A percentile compares a stretch with the other conserved stretches of the same genome.
Conservation (phyloP, 53 echinoderm and acorn worm species). For the Echinometra lucunter region DNA sequence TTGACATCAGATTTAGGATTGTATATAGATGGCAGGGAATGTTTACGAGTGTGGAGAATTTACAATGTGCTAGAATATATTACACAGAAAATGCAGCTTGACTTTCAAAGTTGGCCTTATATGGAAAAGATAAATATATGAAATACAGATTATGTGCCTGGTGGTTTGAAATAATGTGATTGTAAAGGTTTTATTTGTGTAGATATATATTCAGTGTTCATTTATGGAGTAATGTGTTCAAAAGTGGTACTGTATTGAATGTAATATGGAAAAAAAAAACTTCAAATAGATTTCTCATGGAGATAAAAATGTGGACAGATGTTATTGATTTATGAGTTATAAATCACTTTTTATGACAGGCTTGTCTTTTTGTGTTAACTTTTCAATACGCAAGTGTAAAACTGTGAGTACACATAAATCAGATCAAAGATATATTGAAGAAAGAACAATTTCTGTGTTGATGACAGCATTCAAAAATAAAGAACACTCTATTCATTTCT, state of each 20-base stretch:
- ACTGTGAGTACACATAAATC: background rate
- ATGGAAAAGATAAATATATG: background rate
- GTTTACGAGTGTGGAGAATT: background rate
- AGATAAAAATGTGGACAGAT: background rate
- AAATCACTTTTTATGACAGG: background rate
- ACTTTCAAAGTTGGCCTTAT: conserved; percentile 8
- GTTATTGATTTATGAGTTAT: background rate
- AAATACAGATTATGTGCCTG: conserved; percentile 9
- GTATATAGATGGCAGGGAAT: background rate
- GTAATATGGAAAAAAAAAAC: background rate
- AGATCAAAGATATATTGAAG: background rate
- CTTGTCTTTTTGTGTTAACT: background rate
- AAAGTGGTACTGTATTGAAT: background rate
- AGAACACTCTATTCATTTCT: no score
- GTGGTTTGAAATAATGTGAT: background rate
- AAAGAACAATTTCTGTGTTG: conserved; percentile 9
- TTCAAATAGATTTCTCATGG: background rate
- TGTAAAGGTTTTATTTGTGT: background rate
- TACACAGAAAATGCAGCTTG: background rate
- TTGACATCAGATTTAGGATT: background rate
- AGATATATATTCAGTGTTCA: background rate
- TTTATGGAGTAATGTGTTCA: background rate
- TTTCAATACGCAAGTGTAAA: background rate
- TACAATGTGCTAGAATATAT: conserved; percentile 2
- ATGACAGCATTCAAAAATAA: background rate